Base-by-base conservation (phyloP, 92 coral and sea anemone genomes). In the Galaxea fascicularis region DNA sequence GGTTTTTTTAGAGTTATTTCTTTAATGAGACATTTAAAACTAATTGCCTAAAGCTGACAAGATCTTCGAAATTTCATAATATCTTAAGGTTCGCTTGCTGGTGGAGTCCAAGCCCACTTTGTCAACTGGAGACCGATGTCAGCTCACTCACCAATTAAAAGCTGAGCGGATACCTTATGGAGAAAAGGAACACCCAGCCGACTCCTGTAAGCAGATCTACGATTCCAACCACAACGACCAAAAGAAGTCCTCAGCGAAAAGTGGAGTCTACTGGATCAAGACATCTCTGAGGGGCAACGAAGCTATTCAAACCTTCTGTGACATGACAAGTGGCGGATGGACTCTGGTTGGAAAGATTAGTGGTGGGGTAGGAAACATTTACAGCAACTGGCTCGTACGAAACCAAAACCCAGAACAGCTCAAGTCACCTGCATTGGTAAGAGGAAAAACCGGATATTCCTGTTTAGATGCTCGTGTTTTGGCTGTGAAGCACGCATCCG, bases 301-400 rank as follows among this genome's bases (percentile, higher is more conserved):
- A n/a, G 80, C 82, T 12, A 65, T 54, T 18, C 86, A 85, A 86
- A 94, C 98, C 8, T 90, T 75, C 87, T 94, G 98, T 54, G 98
- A 94, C 46, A 91, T 94, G 88, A 77, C 70, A 16, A 92, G 85
- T 62, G 98, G 98, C 30, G 95, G 98, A 64, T 94, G 98, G 98
- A 92, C 95, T n/a, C 91, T 94, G 65, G 94, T 94, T 62, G 98
- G 98, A 26, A 94, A 94, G 86, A 65, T 94, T 29, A 88, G 94
- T 63, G 98, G 98, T 4, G 78, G 84, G 46, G 92, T 84, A 29
- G 89, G 91, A 41, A 83, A 78, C 28, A 78, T 91, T 22, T 78
- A 73, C 64, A 10, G 8, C 12, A 60, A 25, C 26, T 94, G 98
- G 98, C 86, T 94, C 70, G 84, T 94, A 13, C 79, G 56, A 73